phyloP scores from a whole-genome alignment of 2,113 vertebrate genomes.

The Talpa occidentalis region DNA sequence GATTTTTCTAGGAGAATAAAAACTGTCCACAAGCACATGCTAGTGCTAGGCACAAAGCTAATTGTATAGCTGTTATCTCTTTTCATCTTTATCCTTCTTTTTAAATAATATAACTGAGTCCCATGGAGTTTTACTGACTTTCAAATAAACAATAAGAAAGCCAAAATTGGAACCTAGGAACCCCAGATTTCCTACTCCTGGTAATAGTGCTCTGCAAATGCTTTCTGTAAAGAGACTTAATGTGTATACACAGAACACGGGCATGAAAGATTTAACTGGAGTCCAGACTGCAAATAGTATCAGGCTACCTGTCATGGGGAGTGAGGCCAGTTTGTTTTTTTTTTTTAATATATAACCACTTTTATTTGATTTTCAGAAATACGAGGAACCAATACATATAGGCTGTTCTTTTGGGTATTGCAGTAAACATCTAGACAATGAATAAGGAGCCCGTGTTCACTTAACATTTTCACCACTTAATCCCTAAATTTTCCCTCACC shows the following conservation, averaged over 20 bases:
- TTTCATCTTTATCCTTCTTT: not conserved
- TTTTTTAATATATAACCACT: not conserved
- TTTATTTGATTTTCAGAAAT: slow-evolving; percentile 40
- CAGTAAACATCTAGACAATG: slow-evolving; percentile 21
- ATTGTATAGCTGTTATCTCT: not conserved
- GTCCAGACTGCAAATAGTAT: not conserved
- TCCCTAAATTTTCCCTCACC: slow-evolving; percentile 55
- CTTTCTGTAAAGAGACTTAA: not conserved
- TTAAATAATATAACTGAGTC: not conserved
- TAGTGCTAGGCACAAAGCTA: not conserved
- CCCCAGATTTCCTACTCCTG: not conserved
- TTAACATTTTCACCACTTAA: slow-evolving; percentile 66
- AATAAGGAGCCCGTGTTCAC: slow-evolving; percentile 57
- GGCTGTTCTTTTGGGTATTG: not conserved
- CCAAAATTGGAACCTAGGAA: not conserved
- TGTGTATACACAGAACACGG: not conserved
- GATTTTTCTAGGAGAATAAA: not conserved
- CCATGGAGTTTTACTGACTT: not conserved
- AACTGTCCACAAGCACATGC: not conserved
- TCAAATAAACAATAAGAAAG: not conserved
- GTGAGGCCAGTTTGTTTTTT: not conserved
- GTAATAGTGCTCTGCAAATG: not conserved
- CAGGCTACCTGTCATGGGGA: not conserved
- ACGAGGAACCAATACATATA: not conserved
- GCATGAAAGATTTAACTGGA: not conserved